A percentile compares a stretch with the other conserved stretches of the same genome.
phyloP scores from a whole-genome alignment of 2,888 invertebrate genomes.

The Macrosoma leucophasiata region DNA sequence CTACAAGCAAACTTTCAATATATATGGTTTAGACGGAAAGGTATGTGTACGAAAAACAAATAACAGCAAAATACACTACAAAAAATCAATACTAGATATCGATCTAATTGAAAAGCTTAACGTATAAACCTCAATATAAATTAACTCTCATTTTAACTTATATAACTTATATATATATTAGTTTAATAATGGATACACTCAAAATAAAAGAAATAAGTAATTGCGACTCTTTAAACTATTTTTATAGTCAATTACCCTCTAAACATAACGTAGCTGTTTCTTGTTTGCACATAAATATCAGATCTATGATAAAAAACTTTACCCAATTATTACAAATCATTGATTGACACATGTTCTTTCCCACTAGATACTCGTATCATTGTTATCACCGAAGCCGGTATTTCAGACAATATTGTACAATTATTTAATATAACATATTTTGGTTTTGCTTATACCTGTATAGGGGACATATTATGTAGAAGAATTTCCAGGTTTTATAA shows the following conservation, averaged over 20 bases:
- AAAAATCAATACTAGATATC: conserved; percentile 11
- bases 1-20: conserved; percentile 18
- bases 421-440: conserved; percentile 5
- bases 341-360: conserved; percentile 1
- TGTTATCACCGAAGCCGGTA: conserved; percentile 7
- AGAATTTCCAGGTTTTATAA: too few species aligned
- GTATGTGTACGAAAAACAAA: conserved; percentile 21
- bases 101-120: too few species aligned
- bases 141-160: too few species aligned
- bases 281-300: conserved; percentile 7
- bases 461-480: too few species aligned
- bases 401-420: neutral
- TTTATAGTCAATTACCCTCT: neutral
- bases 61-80: conserved; percentile 21
- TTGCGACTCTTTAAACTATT: too few species aligned
- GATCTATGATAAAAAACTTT: conserved; percentile 5
- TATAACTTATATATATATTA: too few species aligned
- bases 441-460: too few species aligned
- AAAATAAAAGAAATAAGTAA: too few species aligned
- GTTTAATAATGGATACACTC: too few species aligned
- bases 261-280: neutral
- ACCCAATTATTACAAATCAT: conserved; percentile 2
- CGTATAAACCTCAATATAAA: too few species aligned
- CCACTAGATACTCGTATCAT: conserved; percentile 6
- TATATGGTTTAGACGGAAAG: conserved; percentile 26